These are phyloP conservation scores for Drosophila multiciliata DNA, from an alignment of 2,888 invertebrate genomes.

Conservation along the genomic window DNA sequence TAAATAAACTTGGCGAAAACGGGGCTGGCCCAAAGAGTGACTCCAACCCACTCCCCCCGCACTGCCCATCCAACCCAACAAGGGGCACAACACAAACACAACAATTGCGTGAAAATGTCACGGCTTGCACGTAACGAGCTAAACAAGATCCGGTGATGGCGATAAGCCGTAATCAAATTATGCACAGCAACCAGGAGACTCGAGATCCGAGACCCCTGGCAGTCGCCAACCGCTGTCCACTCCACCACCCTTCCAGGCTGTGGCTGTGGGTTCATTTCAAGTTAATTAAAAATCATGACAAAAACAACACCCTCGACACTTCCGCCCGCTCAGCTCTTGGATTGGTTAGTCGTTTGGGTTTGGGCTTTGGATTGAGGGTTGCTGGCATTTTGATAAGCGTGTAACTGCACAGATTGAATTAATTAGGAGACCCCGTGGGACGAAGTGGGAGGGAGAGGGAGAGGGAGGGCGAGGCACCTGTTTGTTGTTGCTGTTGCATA, in stretches of 20 bases:
- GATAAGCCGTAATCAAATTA: conserved; percentile 81
- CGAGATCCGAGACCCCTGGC: conserved; percentile 7
- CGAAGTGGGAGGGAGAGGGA: neutral
- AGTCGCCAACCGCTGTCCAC: conserved; percentile 32
- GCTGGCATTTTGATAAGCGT: conserved; percentile 71
- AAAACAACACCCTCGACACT: conserved; percentile 35
- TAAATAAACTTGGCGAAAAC: conserved; percentile 71
- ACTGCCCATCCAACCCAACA: neutral
- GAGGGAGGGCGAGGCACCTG: conserved; percentile 32
- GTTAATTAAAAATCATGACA: conserved; percentile 82
- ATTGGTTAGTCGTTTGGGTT: conserved; percentile 31
- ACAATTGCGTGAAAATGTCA: conserved; percentile 82
- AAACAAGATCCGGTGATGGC: conserved; percentile 73
- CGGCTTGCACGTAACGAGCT: conserved; percentile 80
- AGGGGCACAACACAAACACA: conserved; percentile 51
- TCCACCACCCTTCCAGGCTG: conserved; percentile 6
- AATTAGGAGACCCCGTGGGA: conserved; percentile 53
- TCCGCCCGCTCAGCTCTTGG: conserved; percentile 6
- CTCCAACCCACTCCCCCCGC: neutral
- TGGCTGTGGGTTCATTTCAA: conserved; percentile 75
- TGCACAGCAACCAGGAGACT: conserved; percentile 64
- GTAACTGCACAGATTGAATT: conserved; percentile 82
- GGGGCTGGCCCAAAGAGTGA: conserved; percentile 24
- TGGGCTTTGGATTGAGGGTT: conserved; percentile 14
- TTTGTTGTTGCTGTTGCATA: conserved; percentile 35